Base-by-base conservation (phyloP, 2,888 invertebrate genomes). In the Hydropsyche betteni region DNA sequence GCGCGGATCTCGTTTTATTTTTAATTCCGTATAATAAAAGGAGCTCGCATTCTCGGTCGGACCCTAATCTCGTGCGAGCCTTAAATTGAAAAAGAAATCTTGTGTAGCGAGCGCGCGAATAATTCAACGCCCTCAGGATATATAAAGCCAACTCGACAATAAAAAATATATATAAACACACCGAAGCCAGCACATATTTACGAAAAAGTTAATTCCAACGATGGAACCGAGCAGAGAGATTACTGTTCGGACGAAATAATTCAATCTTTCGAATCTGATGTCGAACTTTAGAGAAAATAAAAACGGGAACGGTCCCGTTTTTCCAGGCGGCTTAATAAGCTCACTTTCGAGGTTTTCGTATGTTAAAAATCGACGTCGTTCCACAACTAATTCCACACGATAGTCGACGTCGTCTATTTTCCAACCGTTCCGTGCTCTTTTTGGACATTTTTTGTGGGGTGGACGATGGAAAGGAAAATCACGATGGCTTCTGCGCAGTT, bases 71-170 rank as follows among this genome's bases (percentile, higher is more conserved):
- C 64, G 64, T 64, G n/a, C 64, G 55, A 55, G 64, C 36, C 64
- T 64, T 64, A 64, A 64, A 64, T 64, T 64, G 64, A 64, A 64
- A 64, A 64, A 64, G 64, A 64, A 64, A 24, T 64, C 64, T 24
- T n/a, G 64, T 34, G 12, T n/a, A 64, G 34, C 64, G 64, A 12
- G 64, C 64, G 36, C 64, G 64, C 36, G 64, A 64, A 64, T 64
- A 64, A 64, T 64, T 64, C 34, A 64, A 64, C 64, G 36, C 36
- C 34, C 34, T 12, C 64, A 33, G 64, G 24, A 64, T 64, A 64
- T 64, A 36, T 16, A 61, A 64, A 64, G 64, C 64, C 16, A 8
- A 5, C n/a, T 64, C 64, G 64, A 34, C 64, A 64, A 64, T 64
- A 64, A 64, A 64, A 61, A 8, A 61, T 10, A 44, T 44, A 44